Conservation (phyloP, 1,140 invertebrate species). For the Coelopa frigida region DNA sequence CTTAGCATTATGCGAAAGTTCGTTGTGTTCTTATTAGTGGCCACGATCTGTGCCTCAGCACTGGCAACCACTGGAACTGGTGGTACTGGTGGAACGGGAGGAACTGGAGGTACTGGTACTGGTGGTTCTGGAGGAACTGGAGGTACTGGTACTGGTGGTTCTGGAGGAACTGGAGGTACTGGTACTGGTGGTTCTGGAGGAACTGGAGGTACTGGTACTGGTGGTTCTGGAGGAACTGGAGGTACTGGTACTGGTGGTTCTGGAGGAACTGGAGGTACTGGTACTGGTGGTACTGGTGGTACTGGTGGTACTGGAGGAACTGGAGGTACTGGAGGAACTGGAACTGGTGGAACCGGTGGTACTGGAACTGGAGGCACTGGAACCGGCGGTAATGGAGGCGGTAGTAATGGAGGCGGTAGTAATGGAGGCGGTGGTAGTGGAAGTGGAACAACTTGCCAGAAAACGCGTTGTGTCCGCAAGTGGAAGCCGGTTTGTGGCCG, state of each 20-base stretch:
- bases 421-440: not conserved
- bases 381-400: not conserved
- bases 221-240: not conserved
- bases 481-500: too few species aligned
- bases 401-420: not conserved
- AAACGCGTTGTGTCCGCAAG: too few species aligned
- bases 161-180: not conserved
- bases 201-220: not conserved
- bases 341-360: not conserved
- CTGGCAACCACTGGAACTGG: too few species aligned
- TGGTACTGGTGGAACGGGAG: too few species aligned
- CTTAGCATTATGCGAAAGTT: too few species aligned
- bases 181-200: not conserved
- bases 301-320: not conserved
- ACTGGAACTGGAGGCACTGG: not conserved
- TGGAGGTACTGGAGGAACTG: not conserved
- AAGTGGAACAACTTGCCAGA: not conserved
- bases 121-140: not conserved
- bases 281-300: not conserved
- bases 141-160: not conserved
- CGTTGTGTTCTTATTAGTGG: too few species aligned
- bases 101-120: too few species aligned
- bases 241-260: not conserved
- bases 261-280: not conserved
- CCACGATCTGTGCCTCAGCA: too few species aligned